Conservation (phyloP, 2,888 invertebrate species). For the Drosophila ezoana region DNA sequence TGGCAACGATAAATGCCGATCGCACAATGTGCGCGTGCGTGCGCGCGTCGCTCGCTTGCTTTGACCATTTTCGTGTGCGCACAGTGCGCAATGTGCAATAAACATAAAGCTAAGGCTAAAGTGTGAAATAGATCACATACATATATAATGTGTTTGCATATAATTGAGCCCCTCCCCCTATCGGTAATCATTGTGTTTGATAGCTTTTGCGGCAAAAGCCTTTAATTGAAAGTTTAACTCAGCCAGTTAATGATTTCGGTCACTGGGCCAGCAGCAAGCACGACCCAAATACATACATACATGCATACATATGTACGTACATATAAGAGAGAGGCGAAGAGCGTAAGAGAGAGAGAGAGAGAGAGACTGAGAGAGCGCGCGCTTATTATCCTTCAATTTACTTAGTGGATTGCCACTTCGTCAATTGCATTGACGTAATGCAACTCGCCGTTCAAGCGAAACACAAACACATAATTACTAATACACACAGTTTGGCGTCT, state of each 20-base stretch:
- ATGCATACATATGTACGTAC: neutral
- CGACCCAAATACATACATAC: neutral
- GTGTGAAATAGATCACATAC: constrained; percentile 22
- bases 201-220: constrained; percentile 36
- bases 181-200: neutral
- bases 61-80: constrained; percentile 55
- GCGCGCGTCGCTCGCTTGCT: constrained; percentile 43
- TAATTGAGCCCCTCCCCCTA: neutral
- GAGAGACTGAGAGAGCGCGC: too few species aligned
- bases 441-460: constrained; percentile 40
- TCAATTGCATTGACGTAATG: constrained; percentile 72
- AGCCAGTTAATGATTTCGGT: constrained; percentile 57
- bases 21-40: constrained; percentile 56
- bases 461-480: constrained; percentile 25
- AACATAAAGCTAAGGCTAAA: constrained; percentile 30
- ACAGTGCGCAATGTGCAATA: constrained; percentile 28
- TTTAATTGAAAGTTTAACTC: constrained; percentile 34
- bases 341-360: neutral
- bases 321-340: constrained; percentile 4
- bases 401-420: constrained; percentile 34
- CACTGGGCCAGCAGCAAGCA: constrained; percentile 46
- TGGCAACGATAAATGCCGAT: constrained; percentile 10
- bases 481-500: constrained; percentile 39
- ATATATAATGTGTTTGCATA: neutral
- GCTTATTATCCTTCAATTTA: constrained; percentile 59